These are phyloP conservation scores for Argopecten irradians DNA, from an alignment of 1,140 invertebrate species.

Conservation along the genomic window DNA sequence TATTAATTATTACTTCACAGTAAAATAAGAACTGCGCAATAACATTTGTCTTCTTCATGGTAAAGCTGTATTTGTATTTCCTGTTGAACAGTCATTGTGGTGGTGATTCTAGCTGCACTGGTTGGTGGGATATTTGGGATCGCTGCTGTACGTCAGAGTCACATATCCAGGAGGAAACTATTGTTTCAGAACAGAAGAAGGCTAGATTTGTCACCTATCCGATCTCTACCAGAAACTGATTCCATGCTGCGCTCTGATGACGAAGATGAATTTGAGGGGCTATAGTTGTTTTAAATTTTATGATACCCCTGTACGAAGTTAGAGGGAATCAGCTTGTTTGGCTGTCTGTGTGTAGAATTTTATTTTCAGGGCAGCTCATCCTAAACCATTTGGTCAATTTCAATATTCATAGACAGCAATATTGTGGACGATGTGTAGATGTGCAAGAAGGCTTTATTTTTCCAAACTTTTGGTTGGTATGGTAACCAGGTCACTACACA, in stretches of 20 bases:
- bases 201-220: constrained; percentile 29
- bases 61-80: neutral
- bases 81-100: constrained; percentile 52
- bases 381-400: no score
- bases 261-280: constrained; percentile 40
- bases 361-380: no score
- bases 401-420: no score
- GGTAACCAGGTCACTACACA: no score
- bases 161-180: constrained; percentile 37
- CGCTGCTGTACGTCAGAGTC: constrained; percentile 49
- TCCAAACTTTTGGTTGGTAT: no score
- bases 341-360: no score
- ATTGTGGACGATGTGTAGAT: no score
- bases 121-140: constrained; percentile 52
- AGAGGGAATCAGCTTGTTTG: no score
- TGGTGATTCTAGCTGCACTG: constrained; percentile 46
- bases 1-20: neutral
- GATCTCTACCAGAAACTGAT: constrained; percentile 31
- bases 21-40: neutral
- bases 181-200: constrained; percentile 24
- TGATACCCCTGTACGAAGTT: no score
- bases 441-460: no score
- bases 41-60: neutral
- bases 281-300: neutral
- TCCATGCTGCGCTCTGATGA: constrained; percentile 36